These are phyloP conservation scores for Monopterus albus DNA, from an alignment of 2,113 vertebrate species.

Conservation along the genomic window DNA sequence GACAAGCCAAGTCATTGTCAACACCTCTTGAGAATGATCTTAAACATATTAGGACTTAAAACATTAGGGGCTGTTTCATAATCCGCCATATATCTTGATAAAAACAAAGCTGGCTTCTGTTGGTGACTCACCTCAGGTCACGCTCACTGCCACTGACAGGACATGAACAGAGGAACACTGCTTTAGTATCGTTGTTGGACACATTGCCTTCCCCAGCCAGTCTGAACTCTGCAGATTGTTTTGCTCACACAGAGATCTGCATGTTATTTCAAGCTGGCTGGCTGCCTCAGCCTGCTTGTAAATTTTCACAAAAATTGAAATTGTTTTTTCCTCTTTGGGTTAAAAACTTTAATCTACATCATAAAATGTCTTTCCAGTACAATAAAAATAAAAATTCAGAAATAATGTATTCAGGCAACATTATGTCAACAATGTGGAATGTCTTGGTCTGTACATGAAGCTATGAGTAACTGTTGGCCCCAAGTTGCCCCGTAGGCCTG, in stretches of 20 bases:
- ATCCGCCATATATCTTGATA: constrained; percentile 37
- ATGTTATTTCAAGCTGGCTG: constrained; percentile 13
- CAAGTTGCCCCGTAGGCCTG: not conserved
- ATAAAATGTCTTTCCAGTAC: constrained; percentile 29
- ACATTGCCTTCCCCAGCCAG: constrained; percentile 14
- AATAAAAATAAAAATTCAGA: constrained; percentile 33
- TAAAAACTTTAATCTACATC: constrained; percentile 52
- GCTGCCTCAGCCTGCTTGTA: constrained; percentile 26
- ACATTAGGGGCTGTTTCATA: constrained; percentile 22
- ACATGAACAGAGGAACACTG: constrained; percentile 8
- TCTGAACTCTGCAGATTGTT: not conserved
- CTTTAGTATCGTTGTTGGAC: constrained; percentile 26
- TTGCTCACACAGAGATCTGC: constrained; percentile 9
- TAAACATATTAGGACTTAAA: constrained; percentile 34
- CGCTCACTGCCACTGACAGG: constrained; percentile 10
- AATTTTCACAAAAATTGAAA: constrained; percentile 40
- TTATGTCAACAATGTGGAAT: constrained; percentile 39
- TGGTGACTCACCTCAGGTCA: constrained; percentile 37
- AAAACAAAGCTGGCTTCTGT: constrained; percentile 33
- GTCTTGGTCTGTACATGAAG: not conserved
- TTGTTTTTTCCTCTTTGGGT: not conserved
- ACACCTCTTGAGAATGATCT: constrained; percentile 41
- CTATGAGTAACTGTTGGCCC: constrained; percentile 12
- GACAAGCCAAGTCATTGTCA: constrained; percentile 52
- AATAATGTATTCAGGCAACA: constrained; percentile 14